These are phyloP conservation scores for Papilio dardanus DNA, from an alignment of 1,140 invertebrate species.

Conservation along the genomic window DNA sequence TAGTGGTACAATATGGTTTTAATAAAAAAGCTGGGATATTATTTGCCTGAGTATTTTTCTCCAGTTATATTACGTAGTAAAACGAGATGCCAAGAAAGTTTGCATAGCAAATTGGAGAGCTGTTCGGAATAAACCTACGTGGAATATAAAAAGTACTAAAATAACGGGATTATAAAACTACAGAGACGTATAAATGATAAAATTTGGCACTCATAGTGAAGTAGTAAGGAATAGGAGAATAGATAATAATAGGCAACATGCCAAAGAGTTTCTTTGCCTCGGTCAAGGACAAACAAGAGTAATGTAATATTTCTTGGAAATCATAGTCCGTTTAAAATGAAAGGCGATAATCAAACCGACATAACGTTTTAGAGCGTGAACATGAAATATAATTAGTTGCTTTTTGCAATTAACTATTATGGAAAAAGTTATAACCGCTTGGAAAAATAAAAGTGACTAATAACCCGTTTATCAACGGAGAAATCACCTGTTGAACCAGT, in stretches of 20 bases:
- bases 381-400: neutral
- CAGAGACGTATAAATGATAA: neutral
- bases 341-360: neutral
- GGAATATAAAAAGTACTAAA: neutral
- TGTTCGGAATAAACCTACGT: no score
- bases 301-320: neutral
- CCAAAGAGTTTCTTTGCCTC: conserved; percentile 32
- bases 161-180: neutral
- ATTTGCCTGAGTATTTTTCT: neutral
- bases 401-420: neutral
- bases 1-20: neutral
- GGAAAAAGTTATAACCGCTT: neutral
- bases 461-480: neutral
- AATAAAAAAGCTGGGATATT: neutral
- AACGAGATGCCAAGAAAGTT: no score
- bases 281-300: conserved; percentile 31
- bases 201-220: neutral
- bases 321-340: neutral
- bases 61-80: no score
- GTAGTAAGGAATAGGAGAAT: neutral
- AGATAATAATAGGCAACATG: conserved; percentile 14
- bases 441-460: conserved; percentile 14
- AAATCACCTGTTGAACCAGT: neutral
- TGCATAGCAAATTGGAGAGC: no score
- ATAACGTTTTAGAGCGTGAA: neutral